Evolutionary conservation across 2,888 invertebrate species (phyloP).

Genomic region (Melangyna quadrimaculata): DNA sequence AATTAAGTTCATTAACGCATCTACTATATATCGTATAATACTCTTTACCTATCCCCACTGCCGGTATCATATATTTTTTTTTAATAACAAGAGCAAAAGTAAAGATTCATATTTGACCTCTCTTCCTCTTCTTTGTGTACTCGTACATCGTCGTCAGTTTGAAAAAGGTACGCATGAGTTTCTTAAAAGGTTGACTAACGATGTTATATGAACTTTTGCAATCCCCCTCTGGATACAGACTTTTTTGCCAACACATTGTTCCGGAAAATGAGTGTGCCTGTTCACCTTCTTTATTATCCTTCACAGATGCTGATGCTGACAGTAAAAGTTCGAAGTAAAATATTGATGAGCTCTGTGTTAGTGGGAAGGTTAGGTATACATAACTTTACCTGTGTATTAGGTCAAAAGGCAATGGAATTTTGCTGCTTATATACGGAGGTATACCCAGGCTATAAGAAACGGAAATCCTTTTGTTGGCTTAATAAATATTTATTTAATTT

Average conservation of each 20-base stretch:
- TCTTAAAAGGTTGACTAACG: constrained; percentile 42
- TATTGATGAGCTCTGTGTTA: constrained; percentile 40
- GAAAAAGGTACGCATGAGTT: constrained; percentile 15
- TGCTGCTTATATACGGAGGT: background rate
- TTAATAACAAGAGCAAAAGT: background rate
- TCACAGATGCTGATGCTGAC: constrained; percentile 16
- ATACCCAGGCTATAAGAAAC: background rate
- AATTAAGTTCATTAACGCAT: constrained; percentile 18
- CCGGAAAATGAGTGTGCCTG: background rate
- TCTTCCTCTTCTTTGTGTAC: too few relatives aligned
- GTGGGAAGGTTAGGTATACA: too few relatives aligned
- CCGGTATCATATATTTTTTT: background rate
- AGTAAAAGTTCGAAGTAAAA: constrained; percentile 14
- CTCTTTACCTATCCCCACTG: background rate
- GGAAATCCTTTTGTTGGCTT: background rate
- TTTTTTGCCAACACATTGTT: background rate
- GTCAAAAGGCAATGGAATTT: background rate
- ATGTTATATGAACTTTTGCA: constrained; percentile 31
- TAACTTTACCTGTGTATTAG: background rate
- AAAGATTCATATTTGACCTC: constrained; percentile 5
- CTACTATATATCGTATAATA: background rate
- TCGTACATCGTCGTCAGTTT: too few relatives aligned
- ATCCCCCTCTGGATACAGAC: background rate
- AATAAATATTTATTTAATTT: constrained; percentile 7
- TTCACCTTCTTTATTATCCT: constrained; percentile 1